Conservation (phyloP, 2,888 invertebrate genomes). For the Stenichneumon culpator region DNA sequence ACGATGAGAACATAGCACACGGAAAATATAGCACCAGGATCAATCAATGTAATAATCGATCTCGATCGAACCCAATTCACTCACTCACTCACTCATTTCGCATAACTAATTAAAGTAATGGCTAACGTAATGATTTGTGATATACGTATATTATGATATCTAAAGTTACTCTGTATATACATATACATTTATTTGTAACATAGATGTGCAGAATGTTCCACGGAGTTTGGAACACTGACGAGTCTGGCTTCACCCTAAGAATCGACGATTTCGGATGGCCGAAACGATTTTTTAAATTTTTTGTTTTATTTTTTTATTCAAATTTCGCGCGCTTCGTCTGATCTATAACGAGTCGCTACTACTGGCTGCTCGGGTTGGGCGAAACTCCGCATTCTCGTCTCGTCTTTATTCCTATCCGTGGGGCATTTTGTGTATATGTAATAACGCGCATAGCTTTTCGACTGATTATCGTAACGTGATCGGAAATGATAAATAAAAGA, state of each 20-base stretch:
- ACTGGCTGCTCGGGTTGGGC: constrained; percentile 26
- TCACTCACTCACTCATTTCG: constrained; percentile 75
- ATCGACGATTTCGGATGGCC: constrained; percentile 9
- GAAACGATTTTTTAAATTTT: background rate
- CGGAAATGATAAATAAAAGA: constrained; percentile 56
- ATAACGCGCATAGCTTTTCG: constrained; percentile 83
- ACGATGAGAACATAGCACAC: constrained; percentile 63
- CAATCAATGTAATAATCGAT: constrained; percentile 73
- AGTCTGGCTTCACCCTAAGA: background rate
- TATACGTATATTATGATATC: constrained; percentile 69
- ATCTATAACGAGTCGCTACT: constrained; percentile 47
- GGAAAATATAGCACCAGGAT: constrained; percentile 73
- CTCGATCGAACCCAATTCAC: constrained; percentile 60
- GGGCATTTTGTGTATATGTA: constrained; percentile 71
- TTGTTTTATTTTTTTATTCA: background rate
- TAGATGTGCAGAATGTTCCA: constrained; percentile 64
- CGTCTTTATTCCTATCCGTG: constrained; percentile 47
- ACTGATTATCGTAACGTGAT: constrained; percentile 80
- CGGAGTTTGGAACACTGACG: constrained; percentile 37
- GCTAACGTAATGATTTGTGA: constrained; percentile 79
- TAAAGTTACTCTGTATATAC: constrained; percentile 70
- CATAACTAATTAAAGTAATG: constrained; percentile 74
- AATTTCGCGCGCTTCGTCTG: constrained; percentile 28
- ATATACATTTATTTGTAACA: constrained; percentile 74
- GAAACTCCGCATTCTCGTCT: background rate